These are phyloP conservation scores for Eulemur macaco DNA, from an alignment of 2,113 vertebrate genomes.

Conservation along the genomic window DNA sequence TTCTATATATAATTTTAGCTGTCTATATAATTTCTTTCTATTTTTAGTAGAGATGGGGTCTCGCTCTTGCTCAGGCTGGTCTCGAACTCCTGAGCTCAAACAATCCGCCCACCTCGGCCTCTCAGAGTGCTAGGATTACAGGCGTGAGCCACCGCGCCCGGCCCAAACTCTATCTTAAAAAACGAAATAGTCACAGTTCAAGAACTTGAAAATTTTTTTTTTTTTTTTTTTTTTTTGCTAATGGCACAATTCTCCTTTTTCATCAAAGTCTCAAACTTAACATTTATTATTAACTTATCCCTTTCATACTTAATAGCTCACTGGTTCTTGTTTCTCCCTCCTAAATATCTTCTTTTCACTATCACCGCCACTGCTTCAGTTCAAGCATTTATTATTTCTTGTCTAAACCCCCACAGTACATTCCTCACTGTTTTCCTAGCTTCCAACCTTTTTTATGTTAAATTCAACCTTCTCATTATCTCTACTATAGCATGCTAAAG, in stretches of 20 bases:
- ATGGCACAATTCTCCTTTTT: not conserved
- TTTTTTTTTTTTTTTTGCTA: not conserved
- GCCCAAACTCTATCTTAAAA: not conserved
- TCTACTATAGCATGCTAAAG: not conserved
- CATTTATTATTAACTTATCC: not conserved
- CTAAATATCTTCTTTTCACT: not conserved
- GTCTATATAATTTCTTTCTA: too few relatives aligned
- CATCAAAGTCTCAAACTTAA: not conserved
- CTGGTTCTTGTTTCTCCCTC: not conserved
- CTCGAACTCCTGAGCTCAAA: too few relatives aligned
- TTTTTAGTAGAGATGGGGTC: too few relatives aligned
- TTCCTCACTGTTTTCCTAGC: not conserved
- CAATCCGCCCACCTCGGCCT: too few relatives aligned
- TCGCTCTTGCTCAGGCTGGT: too few relatives aligned
- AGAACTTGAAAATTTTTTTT: not conserved
- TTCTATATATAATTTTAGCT: too few relatives aligned
- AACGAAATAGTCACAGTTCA: not conserved
- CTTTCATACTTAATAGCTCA: not conserved
- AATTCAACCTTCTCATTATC: not conserved
- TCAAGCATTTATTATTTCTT: not conserved
- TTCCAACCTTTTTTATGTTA: not conserved
- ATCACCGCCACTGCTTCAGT: not conserved
- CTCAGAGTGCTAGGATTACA: too few relatives aligned
- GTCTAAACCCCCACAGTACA: not conserved
- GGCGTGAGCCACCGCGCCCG: too few relatives aligned